phyloP scores from a whole-genome alignment of 2,888 invertebrate species.

The Epinotia ramella region DNA sequence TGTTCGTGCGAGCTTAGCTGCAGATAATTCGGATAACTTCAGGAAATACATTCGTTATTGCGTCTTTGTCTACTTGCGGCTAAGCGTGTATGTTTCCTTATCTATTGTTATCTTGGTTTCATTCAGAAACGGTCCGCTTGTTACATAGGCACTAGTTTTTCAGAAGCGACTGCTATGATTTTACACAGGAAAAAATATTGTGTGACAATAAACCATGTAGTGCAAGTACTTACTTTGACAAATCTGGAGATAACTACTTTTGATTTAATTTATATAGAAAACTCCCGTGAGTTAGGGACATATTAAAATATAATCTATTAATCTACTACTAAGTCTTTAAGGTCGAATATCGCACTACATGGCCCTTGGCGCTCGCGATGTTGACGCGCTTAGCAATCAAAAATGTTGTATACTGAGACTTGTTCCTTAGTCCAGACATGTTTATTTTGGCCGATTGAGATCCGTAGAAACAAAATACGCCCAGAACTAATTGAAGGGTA shows the following conservation, averaged over 20 bases:
- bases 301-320: no score
- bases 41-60: constrained; percentile 1
- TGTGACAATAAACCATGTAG: no score
- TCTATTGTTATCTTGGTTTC: no score
- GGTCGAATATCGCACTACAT: no score
- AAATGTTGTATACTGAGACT: not conserved
- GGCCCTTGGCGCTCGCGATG: no score
- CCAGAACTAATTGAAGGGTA: not conserved
- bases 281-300: no score
- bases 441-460: not conserved
- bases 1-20: constrained; percentile 7
- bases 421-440: not conserved
- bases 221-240: not conserved
- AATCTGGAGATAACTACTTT: no score
- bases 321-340: no score
- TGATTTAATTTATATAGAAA: no score
- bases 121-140: not conserved
- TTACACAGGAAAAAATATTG: not conserved
- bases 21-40: constrained; percentile 5
- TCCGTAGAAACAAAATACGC: not conserved
- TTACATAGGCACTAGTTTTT: not conserved
- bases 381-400: no score
- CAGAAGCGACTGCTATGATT: not conserved
- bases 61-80: not conserved
- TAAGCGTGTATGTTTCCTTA: not conserved